phyloP scores from a whole-genome alignment of 1,140 invertebrate species.

The Sminthurinus signatus region DNA sequence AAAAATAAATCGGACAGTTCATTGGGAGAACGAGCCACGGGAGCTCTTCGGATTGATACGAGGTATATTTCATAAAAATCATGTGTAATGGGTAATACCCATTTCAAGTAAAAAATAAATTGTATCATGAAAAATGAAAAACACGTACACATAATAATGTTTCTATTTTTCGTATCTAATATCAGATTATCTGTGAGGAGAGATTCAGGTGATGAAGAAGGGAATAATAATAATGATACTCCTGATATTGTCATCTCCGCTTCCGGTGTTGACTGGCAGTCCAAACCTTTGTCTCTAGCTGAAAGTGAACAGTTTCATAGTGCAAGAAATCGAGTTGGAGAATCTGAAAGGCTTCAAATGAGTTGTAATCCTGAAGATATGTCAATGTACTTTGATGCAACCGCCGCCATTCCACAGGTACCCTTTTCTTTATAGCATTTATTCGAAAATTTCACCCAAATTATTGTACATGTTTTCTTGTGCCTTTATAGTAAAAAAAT shows the following conservation, averaged over 20 bases:
- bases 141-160: too few relatives aligned
- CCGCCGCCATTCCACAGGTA: conserved; percentile 27
- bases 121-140: too few relatives aligned
- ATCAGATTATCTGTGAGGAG: conserved; percentile 12
- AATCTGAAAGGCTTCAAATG: conserved; percentile 24
- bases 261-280: conserved; percentile 12
- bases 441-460: too few relatives aligned
- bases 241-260: conserved; percentile 24
- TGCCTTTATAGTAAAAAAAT: too few relatives aligned
- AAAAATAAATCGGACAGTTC: conserved; percentile 41
- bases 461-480: too few relatives aligned
- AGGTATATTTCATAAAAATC: too few relatives aligned
- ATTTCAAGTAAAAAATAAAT: too few relatives aligned
- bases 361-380: conserved; percentile 37
- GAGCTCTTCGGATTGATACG: conserved; percentile 30
- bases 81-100: too few relatives aligned
- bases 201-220: conserved; percentile 24
- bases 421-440: too few relatives aligned
- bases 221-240: conserved; percentile 26
- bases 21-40: conserved; percentile 33
- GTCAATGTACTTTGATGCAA: conserved; percentile 40
- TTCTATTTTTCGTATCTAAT: too few relatives aligned
- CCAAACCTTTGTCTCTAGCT: conserved; percentile 25
- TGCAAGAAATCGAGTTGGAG: conserved; percentile 20
- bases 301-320: conserved; percentile 30